Conservation (phyloP, 2,113 vertebrate species). For the Parus major region DNA sequence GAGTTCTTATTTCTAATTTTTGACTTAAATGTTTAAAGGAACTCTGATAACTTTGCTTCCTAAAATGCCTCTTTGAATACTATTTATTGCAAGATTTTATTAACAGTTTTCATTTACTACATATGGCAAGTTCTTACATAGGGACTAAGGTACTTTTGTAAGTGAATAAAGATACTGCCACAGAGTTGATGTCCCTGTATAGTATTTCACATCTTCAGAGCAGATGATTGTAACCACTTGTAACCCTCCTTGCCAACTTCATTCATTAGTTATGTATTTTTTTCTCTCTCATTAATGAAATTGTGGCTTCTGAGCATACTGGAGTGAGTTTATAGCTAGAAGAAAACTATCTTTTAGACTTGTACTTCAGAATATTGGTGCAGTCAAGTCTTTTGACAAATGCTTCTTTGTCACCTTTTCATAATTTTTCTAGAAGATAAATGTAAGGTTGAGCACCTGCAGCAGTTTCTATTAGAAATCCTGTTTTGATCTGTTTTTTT, state of each 20-base stretch:
- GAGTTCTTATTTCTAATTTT: background rate
- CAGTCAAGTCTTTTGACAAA: slow-evolving; percentile 12
- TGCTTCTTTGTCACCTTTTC: background rate
- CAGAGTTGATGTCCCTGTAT: background rate
- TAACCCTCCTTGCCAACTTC: background rate
- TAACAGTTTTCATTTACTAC: background rate
- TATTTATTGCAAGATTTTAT: background rate
- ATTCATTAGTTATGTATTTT: background rate
- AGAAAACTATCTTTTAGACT: background rate
- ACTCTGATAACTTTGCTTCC: background rate
- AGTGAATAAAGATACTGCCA: background rate
- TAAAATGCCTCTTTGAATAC: background rate
- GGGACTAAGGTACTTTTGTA: background rate
- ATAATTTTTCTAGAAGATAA: slow-evolving; percentile 1
- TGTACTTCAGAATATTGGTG: background rate
- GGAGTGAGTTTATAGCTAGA: background rate
- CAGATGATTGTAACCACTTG: background rate
- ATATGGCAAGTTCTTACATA: background rate
- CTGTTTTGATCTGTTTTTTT: background rate
- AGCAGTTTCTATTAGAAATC: background rate
- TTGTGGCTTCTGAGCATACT: background rate
- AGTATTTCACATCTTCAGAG: background rate
- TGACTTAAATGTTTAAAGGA: background rate
- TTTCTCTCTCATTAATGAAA: background rate
- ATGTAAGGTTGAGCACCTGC: background rate